These are phyloP conservation scores for Caracal caracal DNA, from an alignment of 2,113 vertebrate species.

Conservation along the genomic window DNA sequence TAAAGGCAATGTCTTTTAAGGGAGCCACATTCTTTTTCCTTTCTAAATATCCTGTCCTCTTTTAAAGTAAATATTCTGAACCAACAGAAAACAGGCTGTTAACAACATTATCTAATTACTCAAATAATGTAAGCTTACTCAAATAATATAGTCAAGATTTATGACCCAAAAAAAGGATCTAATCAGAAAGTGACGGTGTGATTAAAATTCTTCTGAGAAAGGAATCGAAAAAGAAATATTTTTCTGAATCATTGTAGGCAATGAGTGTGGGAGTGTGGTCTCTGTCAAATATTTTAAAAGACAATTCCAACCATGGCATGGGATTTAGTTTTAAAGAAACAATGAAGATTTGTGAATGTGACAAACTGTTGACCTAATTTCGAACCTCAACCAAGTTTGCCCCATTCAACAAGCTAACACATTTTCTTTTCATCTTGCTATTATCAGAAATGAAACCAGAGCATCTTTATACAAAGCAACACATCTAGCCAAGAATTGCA, in stretches of 20 bases:
- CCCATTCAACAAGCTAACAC: background rate
- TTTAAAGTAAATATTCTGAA: slow-evolving; percentile 51
- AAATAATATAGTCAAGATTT: background rate
- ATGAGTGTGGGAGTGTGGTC: background rate
- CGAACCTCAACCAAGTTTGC: background rate
- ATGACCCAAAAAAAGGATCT: background rate
- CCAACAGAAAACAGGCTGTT: background rate
- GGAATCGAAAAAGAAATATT: background rate
- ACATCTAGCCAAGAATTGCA: background rate
- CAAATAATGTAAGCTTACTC: background rate
- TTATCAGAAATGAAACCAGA: slow-evolving; percentile 3
- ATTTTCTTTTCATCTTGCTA: slow-evolving; percentile 17
- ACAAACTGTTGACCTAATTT: slow-evolving; percentile 30
- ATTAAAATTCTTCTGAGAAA: slow-evolving; percentile 7
- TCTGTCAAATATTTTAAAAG: slow-evolving; percentile 34
- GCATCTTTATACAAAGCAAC: background rate
- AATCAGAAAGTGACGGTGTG: background rate
- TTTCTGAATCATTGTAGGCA: background rate
- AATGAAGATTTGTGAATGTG: background rate
- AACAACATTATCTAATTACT: background rate
- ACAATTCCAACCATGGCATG: background rate
- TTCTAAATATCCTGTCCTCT: background rate
- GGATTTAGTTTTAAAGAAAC: background rate
- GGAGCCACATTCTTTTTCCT: background rate
- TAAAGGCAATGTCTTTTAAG: background rate